Evolutionary conservation across 2,888 invertebrate species (phyloP), one percentile per base, ranked within the genome.

Genomic region (Drosophila atripex): DNA sequence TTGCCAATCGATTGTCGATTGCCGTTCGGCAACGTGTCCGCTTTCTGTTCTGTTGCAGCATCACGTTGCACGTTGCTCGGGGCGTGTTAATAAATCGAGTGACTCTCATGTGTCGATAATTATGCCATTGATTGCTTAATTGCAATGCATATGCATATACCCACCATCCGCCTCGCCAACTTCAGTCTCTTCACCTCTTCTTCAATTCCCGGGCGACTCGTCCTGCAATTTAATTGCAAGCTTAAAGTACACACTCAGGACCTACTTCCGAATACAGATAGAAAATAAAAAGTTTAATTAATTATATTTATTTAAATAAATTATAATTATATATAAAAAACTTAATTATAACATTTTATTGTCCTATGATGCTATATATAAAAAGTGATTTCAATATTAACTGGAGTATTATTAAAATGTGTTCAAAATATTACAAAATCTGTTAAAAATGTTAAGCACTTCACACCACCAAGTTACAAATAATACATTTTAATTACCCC

Each of bases 61-160:
- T 18, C 38, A 25, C 28, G 14, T 14, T n/a, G 50, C 41, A 49
- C 52, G 68, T 41, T 46, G 65, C 80, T 77, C 53, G 51, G 75
- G 84, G 84, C 86, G 70, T 88, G 86, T 88, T 74, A 82, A 82
- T 82, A 86, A 71, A 88, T 88, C 86, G 82, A 82, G 88, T 77
- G 82, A 73, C 66, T 83, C 82, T 88, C 87, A 80, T 80, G 88
- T 80, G 86, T 64, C 79, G 79, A 87, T 88, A 84, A 84, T 88
- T 86, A 80, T 77, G 72, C 69, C 78, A 88, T 84, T 88, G 83
- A 84, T 88, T 86, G 87, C 78, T 85, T 84, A 84, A 88, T 84
- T 84, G 78, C 88, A 88, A 86, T 80, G 61, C 80, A 88, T 86
- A 77, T 80, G 83, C 39, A 70, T 53, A 35, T 32, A n/a, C 12